A percentile compares a stretch with the other conserved stretches of the same genome.
Conservation (phyloP, 2,113 vertebrate species). For the Epinephelus cyanopodus region DNA sequence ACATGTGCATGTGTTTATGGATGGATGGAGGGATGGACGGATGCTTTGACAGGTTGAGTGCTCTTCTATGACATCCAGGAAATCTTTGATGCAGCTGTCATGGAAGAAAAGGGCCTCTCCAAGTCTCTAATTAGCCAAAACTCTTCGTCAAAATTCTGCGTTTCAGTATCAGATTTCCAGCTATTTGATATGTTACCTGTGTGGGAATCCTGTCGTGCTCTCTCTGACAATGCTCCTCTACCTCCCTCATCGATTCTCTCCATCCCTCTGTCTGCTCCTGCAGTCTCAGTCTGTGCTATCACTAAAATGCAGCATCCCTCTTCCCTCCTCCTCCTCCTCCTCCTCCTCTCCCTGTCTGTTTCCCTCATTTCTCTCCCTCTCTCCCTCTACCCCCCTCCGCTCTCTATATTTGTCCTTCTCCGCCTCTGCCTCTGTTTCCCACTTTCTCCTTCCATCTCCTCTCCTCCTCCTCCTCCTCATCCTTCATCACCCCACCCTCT, state of each 20-base stretch:
- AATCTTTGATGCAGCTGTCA: conserved; percentile 24
- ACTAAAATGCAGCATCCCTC: conserved; percentile 73
- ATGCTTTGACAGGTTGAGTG: conserved; percentile 42
- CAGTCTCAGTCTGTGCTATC: conserved; percentile 72
- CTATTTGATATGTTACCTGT: conserved; percentile 60
- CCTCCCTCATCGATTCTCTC: conserved; percentile 54
- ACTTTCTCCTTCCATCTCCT: conserved; percentile 36
- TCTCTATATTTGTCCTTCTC: conserved; percentile 64
- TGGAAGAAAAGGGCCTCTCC: conserved; percentile 30
- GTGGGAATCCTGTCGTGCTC: conserved; percentile 40
- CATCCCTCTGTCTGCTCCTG: conserved; percentile 65
- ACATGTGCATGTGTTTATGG: neutral
- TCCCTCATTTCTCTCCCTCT: conserved; percentile 40
- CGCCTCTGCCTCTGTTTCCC: conserved; percentile 6
- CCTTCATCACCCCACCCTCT: conserved; percentile 9
- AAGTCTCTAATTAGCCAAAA: conserved; percentile 22
- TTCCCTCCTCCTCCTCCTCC: conserved; percentile 36
- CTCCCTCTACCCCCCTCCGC: conserved; percentile 15
- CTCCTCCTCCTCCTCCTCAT: neutral
- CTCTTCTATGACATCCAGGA: conserved; percentile 31
- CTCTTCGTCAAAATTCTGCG: neutral
- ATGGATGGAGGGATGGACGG: conserved; percentile 15
- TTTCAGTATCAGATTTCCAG: neutral
- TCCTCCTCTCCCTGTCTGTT: conserved; percentile 14
- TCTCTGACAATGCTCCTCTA: conserved; percentile 34